phyloP scores from a whole-genome alignment of 2,888 invertebrate species.

The Atethmia centrago region DNA sequence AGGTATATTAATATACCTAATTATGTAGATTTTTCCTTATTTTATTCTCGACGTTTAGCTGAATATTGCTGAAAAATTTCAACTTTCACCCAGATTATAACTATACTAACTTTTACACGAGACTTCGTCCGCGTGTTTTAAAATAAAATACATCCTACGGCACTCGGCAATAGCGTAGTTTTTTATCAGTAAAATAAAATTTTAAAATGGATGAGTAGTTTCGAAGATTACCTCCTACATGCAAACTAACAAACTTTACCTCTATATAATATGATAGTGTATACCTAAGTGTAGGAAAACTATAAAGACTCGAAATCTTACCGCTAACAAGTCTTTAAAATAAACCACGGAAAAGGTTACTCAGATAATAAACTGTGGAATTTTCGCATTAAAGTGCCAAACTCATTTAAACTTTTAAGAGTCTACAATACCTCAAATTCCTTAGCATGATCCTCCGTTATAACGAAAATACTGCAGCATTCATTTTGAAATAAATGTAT shows the following conservation, averaged over 20 bases:
- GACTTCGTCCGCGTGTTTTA: too few species aligned
- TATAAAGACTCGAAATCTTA: neutral
- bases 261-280: too few species aligned
- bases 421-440: too few species aligned
- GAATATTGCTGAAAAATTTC: neutral
- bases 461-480: too few species aligned
- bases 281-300: neutral
- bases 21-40: neutral
- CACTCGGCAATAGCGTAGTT: too few species aligned
- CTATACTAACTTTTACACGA: too few species aligned
- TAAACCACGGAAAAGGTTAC: slow-evolving; percentile 9
- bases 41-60: neutral
- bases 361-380: slow-evolving; percentile 10
- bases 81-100: neutral
- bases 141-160: too few species aligned
- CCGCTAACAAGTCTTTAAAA: slow-evolving; percentile 3
- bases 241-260: neutral
- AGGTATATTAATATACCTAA: neutral
- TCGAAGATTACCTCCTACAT: too few species aligned
- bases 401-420: slow-evolving; percentile 8
- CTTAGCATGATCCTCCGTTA: too few species aligned
- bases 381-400: slow-evolving; percentile 26
- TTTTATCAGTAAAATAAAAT: too few species aligned
- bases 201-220: too few species aligned
- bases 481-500: too few species aligned